Percentiles rank a stretch among this genome's conserved stretches.
phyloP scores from a whole-genome alignment of 2,888 invertebrate species.

The Chesias legatella region DNA sequence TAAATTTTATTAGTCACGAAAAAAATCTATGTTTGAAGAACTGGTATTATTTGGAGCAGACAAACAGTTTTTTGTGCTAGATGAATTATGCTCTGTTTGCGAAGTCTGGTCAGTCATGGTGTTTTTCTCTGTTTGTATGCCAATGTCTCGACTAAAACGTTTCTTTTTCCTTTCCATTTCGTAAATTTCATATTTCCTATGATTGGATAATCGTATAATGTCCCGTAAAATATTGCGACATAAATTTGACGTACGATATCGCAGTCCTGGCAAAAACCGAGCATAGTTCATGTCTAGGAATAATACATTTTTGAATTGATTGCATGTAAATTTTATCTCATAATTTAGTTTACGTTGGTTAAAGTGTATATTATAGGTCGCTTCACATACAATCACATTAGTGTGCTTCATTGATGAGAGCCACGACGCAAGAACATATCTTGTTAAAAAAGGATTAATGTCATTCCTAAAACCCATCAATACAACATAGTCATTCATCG shows the following conservation, averaged over 20 bases:
- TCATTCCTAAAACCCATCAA: neutral
- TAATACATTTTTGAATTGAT: neutral
- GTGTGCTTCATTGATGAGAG: neutral
- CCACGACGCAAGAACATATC: slow-evolving; percentile 1
- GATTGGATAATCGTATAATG: neutral
- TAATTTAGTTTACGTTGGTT: slow-evolving; percentile 2
- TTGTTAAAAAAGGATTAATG: neutral
- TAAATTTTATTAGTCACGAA: slow-evolving; percentile 2
- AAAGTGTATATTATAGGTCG: neutral
- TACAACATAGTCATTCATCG: neutral
- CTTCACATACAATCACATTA: slow-evolving; percentile 2
- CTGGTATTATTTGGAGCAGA: neutral
- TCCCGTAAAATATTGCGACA: slow-evolving; percentile 2
- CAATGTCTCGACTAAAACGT: too few species aligned
- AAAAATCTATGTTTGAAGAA: neutral
- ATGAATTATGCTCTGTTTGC: too few species aligned
- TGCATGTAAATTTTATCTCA: slow-evolving; percentile 2
- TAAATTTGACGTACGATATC: neutral
- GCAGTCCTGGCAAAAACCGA: neutral
- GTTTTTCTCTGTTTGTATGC: neutral
- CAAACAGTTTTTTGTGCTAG: too few species aligned
- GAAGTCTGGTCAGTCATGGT: neutral
- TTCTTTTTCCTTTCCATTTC: too few species aligned
- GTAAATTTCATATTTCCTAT: neutral
- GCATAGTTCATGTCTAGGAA: slow-evolving; percentile 1